Conservation (phyloP, 2,797 vertebrate species). For the Uromys caudimaculatus region DNA sequence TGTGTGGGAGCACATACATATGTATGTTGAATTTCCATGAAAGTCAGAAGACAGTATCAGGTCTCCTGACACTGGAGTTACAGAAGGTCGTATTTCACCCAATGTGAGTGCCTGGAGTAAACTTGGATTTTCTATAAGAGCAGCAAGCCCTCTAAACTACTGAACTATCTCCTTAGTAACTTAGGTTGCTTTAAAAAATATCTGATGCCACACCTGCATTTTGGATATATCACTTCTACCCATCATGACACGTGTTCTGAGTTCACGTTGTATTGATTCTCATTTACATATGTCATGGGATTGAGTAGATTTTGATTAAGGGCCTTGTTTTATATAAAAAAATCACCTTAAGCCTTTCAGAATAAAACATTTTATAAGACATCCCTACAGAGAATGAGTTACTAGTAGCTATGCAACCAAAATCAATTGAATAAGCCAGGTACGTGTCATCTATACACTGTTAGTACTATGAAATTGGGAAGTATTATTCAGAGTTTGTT, state of each 20-base stretch:
- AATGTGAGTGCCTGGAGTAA: background rate
- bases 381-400: background rate
- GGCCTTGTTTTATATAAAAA: background rate
- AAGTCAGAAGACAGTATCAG: background rate
- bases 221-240: background rate
- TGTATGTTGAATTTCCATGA: background rate
- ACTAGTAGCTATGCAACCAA: slow-evolving; percentile 47
- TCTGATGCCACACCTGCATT: background rate
- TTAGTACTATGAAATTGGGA: slow-evolving; percentile 26
- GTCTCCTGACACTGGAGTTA: background rate
- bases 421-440: slow-evolving; percentile 5
- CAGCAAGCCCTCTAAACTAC: background rate
- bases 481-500: slow-evolving; percentile 3
- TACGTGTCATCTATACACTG: background rate
- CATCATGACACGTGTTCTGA: background rate
- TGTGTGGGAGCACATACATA: no score
- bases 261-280: slow-evolving; percentile 24
- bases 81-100: background rate
- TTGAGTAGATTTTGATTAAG: slow-evolving; percentile 10
- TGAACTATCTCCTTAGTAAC: background rate
- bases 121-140: background rate
- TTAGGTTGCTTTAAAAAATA: background rate
- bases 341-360: slow-evolving; percentile 36
- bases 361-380: slow-evolving; percentile 6
- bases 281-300: slow-evolving; percentile 3